A percentile compares a stretch with the other conserved stretches of the same genome.
Conservation (phyloP, 2,113 vertebrate species). For the Actinemys pallida region DNA sequence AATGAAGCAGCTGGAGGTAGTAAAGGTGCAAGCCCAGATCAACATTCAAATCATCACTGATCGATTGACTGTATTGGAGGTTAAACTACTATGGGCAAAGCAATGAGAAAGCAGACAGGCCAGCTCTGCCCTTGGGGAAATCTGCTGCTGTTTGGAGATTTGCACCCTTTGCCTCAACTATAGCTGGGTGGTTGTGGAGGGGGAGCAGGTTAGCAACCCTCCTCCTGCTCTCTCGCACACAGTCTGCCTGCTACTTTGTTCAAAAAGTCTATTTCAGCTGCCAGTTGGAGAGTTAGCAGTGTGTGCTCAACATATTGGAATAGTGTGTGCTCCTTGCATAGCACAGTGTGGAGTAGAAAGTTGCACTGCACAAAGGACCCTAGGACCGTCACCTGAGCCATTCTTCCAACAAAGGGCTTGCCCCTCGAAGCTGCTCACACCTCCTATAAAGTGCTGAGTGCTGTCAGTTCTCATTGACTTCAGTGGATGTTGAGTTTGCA, state of each 20-base stretch:
- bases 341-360: rapidly evolving
- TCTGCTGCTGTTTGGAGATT: not conserved
- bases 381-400: rapidly evolving
- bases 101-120: not conserved
- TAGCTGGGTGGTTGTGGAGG: not conserved
- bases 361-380: rapidly evolving
- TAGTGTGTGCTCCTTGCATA: not conserved
- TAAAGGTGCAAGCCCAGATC: conserved; percentile 35
- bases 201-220: not conserved
- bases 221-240: rapidly evolving
- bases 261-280: not conserved
- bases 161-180: not conserved
- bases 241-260: not conserved
- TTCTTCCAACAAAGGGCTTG: not conserved
- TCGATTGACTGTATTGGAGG: conserved; percentile 37
- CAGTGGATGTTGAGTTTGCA: not conserved
- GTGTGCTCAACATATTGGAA: rapidly evolving
- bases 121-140: not conserved
- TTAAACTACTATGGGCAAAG: conserved; percentile 5
- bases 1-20: conserved; percentile 16
- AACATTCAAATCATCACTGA: conserved; percentile 17
- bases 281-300: not conserved
- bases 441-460: not conserved
- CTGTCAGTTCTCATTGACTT: not conserved
- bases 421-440: not conserved